phyloP scores from a whole-genome alignment of 2,113 vertebrate species.

The Leptocoma aspasia region DNA sequence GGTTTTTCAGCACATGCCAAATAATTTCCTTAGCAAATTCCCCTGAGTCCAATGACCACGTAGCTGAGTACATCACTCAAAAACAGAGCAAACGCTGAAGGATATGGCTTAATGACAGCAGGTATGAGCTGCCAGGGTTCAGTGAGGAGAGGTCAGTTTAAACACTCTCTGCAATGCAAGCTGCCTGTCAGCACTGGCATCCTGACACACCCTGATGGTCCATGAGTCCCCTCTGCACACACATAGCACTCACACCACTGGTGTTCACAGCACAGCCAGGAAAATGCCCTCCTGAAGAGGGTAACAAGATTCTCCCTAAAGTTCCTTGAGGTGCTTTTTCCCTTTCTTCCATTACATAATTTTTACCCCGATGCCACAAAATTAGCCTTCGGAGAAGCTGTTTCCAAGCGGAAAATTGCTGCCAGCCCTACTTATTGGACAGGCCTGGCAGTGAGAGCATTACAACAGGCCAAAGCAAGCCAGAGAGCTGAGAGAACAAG shows the following conservation, averaged over 20 bases:
- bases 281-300: not conserved
- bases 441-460: not conserved
- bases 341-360: not conserved
- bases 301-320: not conserved
- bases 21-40: not conserved
- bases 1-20: not conserved
- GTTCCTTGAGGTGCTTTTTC: not conserved
- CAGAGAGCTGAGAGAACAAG: not conserved
- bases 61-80: not conserved
- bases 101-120: not conserved
- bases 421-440: slow-evolving; percentile 28
- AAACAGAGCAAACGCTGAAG: not conserved
- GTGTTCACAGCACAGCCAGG: not conserved
- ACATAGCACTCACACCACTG: not conserved
- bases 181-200: not conserved
- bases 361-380: not conserved
- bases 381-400: not conserved
- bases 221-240: not conserved
- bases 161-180: not conserved
- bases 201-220: not conserved
- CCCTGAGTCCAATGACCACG: rapidly evolving
- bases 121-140: not conserved
- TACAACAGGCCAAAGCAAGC: not conserved
- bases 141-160: not conserved
- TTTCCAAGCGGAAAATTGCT: not conserved